Percentiles rank a stretch among this genome's conserved stretches.
Evolutionary conservation across 1,140 invertebrate species (phyloP).

Genomic region (Rhagoletis zephyria): DNA sequence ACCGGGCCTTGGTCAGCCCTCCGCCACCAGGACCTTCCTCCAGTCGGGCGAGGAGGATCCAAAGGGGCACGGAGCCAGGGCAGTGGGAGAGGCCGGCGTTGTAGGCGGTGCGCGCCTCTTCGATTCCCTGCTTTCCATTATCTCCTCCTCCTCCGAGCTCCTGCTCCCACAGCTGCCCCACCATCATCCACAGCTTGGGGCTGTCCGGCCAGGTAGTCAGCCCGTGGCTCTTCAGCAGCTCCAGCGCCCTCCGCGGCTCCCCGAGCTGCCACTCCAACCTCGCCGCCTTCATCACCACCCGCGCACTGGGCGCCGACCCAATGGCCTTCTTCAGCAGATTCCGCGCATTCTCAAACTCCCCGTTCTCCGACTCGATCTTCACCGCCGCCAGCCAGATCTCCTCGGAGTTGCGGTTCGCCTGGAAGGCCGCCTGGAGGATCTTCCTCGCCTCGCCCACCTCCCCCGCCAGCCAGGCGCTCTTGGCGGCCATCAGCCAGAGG

Average conservation of each 20-base stretch:
- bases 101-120: conserved; percentile 89
- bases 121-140: too few species aligned
- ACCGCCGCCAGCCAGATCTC: conserved; percentile 99
- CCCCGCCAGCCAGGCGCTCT: conserved; percentile 97
- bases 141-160: too few species aligned
- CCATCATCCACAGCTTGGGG: conserved; percentile 98
- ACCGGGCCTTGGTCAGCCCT: conserved; percentile 96
- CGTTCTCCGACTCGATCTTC: conserved; percentile 98
- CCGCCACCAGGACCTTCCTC: too few species aligned
- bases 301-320: conserved; percentile 93
- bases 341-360: conserved; percentile 95
- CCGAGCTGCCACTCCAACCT: conserved; percentile 97
- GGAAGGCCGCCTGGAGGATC: conserved; percentile 91
- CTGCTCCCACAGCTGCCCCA: too few species aligned
- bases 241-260: conserved; percentile 86
- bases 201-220: conserved; percentile 93
- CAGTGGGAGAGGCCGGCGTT: too few species aligned
- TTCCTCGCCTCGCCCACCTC: conserved; percentile 94
- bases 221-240: conserved; percentile 92
- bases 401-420: conserved; percentile 98
- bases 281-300: conserved; percentile 99
- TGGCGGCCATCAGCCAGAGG: conserved; percentile 99
- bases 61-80: too few species aligned
- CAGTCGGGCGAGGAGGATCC: too few species aligned
- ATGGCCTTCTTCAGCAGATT: conserved; percentile 93